phyloP scores from a whole-genome alignment of 2,113 vertebrate species.

The Tenrec ecaudatus region DNA sequence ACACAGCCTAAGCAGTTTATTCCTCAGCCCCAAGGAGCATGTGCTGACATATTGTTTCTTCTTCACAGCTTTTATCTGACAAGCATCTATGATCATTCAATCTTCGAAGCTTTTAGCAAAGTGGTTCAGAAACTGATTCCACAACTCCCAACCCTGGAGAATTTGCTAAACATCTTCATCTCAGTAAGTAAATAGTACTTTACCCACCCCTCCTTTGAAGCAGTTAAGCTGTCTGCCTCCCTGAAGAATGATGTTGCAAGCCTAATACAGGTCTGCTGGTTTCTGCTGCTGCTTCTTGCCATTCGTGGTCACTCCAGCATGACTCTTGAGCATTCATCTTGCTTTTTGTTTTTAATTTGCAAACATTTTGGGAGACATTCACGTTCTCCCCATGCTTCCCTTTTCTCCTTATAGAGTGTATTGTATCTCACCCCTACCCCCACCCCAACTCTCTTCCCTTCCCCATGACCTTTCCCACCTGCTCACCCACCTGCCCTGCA shows the following conservation, averaged over 20 bases:
- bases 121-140: constrained; percentile 95
- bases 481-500: background rate
- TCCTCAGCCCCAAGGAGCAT: constrained; percentile 75
- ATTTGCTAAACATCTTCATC: constrained; percentile 95
- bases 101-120: constrained; percentile 96
- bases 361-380: background rate
- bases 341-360: background rate
- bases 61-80: constrained; percentile 94
- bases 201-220: background rate
- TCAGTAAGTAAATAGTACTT: constrained; percentile 89
- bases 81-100: constrained; percentile 95
- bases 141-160: constrained; percentile 94
- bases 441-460: background rate
- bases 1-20: background rate
- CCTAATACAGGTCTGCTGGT: background rate
- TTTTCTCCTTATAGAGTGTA: background rate
- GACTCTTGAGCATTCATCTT: constrained; percentile 4
- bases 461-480: background rate
- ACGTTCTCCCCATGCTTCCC: background rate
- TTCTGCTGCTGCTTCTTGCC: background rate
- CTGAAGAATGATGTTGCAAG: constrained; percentile 7
- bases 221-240: background rate
- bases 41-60: constrained; percentile 79
- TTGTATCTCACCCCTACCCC: background rate
- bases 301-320: background rate